Evolutionary conservation across 2,888 invertebrate genomes (phyloP), one percentile per base, ranked within the genome.

Genomic region (Hetaerina titia): DNA sequence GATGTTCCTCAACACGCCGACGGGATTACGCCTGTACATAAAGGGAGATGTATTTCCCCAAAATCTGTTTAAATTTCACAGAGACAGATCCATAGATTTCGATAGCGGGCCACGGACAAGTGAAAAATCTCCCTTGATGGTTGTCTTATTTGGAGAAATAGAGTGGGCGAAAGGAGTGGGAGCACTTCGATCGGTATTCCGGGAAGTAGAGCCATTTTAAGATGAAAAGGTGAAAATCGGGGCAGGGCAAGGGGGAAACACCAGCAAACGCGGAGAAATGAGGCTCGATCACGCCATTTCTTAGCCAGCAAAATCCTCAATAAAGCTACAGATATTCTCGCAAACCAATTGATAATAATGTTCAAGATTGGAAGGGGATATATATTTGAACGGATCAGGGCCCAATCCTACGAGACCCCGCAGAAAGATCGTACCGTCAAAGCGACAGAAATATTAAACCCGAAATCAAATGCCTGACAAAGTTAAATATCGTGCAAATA

Each of bases 41-140:
- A 81, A 81, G 22, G 81, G 81, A 81, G 31, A 81, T 81, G 13
- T 81, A 81, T 81, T 81, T 81, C 81, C 81, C 81, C 25, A 31
- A 81, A 81, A 81, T 81, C 81, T 31, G 81, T 81, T 81, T 81
- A 11, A 31, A 81, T 81, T 81, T 31, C 81, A 31, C 25, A 81
- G 11, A 31, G 81, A 31, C 81, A 69, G 22, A 69, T 19, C 69
- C 69, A 69, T 69, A 69, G 15, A 81, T 31, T 22, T 81, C 25
- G 81, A 81, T 31, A 31, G n/a, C 31, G 81, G 31, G 25, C 31
- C 31, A 31, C 11, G 31, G 31, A 31, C 31, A 22, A 31, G 81
- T 81, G 31, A 31, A 81, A 81, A 81, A 81, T 69, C 19, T 69
- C 69, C 69, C 69, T 6, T n/a, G 69, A 69, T 69, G 69, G 69